These are phyloP conservation scores for Perccottus glenii DNA, from an alignment of 2,113 vertebrate genomes.

Conservation along the genomic window DNA sequence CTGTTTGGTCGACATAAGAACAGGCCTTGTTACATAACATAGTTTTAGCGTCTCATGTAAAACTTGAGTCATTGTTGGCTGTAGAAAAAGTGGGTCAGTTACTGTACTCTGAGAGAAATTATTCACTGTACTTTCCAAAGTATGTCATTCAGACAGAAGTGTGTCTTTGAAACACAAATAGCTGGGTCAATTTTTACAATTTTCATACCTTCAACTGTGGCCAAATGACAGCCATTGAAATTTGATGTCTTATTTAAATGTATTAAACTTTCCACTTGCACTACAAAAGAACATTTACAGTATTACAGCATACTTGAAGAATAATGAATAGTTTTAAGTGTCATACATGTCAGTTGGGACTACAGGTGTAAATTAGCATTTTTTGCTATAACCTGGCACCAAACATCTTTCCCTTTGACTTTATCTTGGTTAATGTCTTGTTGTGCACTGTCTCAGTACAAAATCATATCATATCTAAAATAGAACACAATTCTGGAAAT, in stretches of 20 bases:
- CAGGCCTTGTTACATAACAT: constrained; percentile 24
- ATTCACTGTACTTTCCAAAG: neutral
- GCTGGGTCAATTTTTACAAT: too few relatives aligned
- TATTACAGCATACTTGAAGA: too few relatives aligned
- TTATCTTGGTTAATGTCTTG: too few relatives aligned
- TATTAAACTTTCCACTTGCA: neutral
- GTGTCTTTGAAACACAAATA: neutral
- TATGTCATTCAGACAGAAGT: neutral
- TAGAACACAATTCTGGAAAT: constrained; percentile 28
- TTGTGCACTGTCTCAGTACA: too few relatives aligned
- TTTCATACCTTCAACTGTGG: too few relatives aligned
- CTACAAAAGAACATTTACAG: too few relatives aligned
- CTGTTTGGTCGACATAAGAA: constrained; percentile 35
- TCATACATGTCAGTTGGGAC: too few relatives aligned
- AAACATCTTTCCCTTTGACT: too few relatives aligned
- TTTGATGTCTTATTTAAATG: neutral
- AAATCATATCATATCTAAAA: too few relatives aligned
- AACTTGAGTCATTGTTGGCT: constrained; percentile 42
- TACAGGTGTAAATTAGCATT: too few relatives aligned
- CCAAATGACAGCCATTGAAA: neutral
- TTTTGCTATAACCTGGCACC: too few relatives aligned
- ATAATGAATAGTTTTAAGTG: too few relatives aligned
- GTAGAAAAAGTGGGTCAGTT: constrained; percentile 53
- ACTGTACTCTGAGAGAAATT: constrained; percentile 1
- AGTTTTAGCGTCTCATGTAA: constrained; percentile 14